Conservation (phyloP, 64 coral and sea anemone species). For the Montipora capricornis region DNA sequence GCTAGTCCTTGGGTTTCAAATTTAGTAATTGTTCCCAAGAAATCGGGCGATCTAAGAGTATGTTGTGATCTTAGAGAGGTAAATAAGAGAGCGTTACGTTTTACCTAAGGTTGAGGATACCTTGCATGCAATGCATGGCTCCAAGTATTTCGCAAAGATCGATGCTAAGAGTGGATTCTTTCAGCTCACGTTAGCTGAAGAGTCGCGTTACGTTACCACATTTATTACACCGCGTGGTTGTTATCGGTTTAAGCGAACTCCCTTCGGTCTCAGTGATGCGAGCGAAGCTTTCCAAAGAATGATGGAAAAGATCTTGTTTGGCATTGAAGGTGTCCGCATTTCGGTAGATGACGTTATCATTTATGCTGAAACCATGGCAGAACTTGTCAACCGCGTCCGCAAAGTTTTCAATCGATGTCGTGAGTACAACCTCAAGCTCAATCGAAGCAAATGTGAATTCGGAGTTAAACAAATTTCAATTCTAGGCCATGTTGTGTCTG, state of each 20-base stretch:
- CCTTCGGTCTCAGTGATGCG: too few species aligned
- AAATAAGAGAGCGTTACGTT: neutral
- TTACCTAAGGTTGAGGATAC: too few species aligned
- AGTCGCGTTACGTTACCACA: too few species aligned
- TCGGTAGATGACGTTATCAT: conserved; percentile 41
- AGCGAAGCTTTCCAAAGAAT: too few species aligned
- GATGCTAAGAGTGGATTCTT: too few species aligned
- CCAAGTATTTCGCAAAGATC: too few species aligned
- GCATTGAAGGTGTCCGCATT: conserved; percentile 40
- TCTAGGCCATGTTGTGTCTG: conserved; percentile 32
- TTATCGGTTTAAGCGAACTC: too few species aligned
- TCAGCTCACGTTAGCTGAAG: too few species aligned
- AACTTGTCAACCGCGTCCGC: neutral
- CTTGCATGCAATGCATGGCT: too few species aligned
- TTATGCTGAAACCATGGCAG: neutral
- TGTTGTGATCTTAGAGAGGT: conserved; percentile 44
- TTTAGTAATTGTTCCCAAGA: too few species aligned
- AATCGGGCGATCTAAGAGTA: conserved; percentile 44
- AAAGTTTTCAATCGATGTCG: neutral
- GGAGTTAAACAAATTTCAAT: neutral
- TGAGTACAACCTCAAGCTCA: neutral
- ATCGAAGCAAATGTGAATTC: conserved; percentile 12
- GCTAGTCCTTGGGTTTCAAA: conserved; percentile 37
- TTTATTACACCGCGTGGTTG: too few species aligned
- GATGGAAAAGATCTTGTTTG: neutral